Conservation (phyloP, 2,888 invertebrate genomes). For the Zootermopsis nevadensis region DNA sequence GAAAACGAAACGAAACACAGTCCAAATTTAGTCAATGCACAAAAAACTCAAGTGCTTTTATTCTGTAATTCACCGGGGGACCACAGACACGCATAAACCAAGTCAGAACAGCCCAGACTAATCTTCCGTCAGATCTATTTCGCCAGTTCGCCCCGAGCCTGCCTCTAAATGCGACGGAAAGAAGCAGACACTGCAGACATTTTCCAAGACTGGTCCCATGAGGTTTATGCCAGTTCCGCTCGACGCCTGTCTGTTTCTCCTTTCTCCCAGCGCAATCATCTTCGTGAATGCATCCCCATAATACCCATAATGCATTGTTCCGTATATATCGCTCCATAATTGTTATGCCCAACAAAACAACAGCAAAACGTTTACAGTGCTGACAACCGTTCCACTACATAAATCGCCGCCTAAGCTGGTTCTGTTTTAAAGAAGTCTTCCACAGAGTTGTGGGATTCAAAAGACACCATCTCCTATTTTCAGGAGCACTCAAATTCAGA, state of each 20-base stretch:
- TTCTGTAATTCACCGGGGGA: slow-evolving; percentile 42
- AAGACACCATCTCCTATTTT: no score
- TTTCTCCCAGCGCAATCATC: background rate
- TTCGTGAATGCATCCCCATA: slow-evolving; percentile 11
- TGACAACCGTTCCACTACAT: background rate
- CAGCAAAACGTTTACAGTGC: background rate
- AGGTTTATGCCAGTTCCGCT: slow-evolving; percentile 33
- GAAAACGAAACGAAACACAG: background rate
- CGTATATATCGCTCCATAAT: background rate
- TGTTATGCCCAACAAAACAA: background rate
- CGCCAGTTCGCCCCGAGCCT: slow-evolving; percentile 32
- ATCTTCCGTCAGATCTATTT: slow-evolving; percentile 52
- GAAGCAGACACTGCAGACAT: slow-evolving; percentile 56
- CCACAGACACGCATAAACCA: slow-evolving; percentile 27
- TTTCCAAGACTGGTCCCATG: slow-evolving; percentile 42
- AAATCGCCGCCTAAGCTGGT: background rate
- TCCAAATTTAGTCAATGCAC: slow-evolving; percentile 18
- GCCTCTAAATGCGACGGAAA: slow-evolving; percentile 41
- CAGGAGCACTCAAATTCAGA: no score
- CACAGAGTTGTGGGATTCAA: background rate
- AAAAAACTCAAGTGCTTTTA: slow-evolving; percentile 33
- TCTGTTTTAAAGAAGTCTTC: background rate
- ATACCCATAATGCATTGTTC: slow-evolving; percentile 7
- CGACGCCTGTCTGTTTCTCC: background rate
- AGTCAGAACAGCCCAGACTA: slow-evolving; percentile 32